Evolutionary conservation across 2,888 invertebrate genomes (phyloP).

Genomic region (Chymomyza amoena): DNA sequence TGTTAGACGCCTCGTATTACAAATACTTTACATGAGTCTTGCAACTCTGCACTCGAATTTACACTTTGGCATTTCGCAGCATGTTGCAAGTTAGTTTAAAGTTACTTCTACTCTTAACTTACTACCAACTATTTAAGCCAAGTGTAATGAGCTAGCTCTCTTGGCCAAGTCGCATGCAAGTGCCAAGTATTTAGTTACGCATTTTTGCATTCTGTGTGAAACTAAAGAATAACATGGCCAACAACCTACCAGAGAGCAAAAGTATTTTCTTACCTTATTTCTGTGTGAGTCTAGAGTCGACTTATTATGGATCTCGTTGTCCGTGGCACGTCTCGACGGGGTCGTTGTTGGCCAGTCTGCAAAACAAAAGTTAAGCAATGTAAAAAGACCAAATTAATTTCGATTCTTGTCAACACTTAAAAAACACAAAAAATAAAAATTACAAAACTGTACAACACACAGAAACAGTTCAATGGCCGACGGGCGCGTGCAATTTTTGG

Average conservation of each 20-base stretch:
- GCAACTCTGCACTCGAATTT: constrained; percentile 47
- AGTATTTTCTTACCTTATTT: not conserved
- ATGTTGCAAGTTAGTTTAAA: constrained; percentile 37
- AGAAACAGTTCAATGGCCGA: constrained; percentile 57
- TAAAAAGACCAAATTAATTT: constrained; percentile 10
- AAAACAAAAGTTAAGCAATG: not conserved
- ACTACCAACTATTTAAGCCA: constrained; percentile 10
- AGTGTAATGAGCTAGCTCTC: constrained; percentile 33
- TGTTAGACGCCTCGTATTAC: constrained; percentile 64
- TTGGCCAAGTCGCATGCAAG: constrained; percentile 45
- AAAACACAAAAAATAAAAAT: constrained; percentile 8
- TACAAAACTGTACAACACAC: constrained; percentile 2
- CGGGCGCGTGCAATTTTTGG: constrained; percentile 38
- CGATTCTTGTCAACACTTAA: constrained; percentile 30
- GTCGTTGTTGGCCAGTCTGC: constrained; percentile 15
- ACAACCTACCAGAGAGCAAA: not conserved
- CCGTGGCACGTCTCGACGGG: constrained; percentile 33
- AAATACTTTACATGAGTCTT: constrained; percentile 57
- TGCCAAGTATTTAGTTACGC: constrained; percentile 48
- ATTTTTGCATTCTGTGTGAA: constrained; percentile 62
- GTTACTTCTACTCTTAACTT: not conserved
- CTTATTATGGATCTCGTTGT: constrained; percentile 42
- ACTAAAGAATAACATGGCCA: constrained; percentile 26
- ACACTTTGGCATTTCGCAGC: constrained; percentile 25
- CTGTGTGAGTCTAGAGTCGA: too few species aligned